phyloP scores from a whole-genome alignment of 2,797 vertebrate genomes.

The Sciurus carolinensis region DNA sequence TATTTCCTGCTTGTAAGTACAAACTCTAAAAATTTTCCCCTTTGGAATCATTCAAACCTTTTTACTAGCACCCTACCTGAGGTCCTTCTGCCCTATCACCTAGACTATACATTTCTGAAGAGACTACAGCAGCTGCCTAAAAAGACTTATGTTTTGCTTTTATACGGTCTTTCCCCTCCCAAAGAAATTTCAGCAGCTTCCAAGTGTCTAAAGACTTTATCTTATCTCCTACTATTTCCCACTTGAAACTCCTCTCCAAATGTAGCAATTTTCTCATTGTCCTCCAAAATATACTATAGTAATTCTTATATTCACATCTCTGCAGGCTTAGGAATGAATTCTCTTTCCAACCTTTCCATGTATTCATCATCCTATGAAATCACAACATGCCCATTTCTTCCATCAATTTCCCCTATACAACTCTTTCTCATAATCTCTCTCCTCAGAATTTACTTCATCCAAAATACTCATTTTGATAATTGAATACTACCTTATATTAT shows the following conservation, averaged over 20 bases:
- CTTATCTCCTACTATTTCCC: background rate
- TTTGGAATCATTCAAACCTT: background rate
- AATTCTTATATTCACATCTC: background rate
- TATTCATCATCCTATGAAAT: background rate
- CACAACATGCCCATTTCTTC: background rate
- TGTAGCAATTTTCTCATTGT: background rate
- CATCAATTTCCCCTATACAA: background rate
- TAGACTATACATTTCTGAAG: background rate
- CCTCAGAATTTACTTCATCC: background rate
- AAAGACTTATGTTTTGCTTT: conserved; percentile 9
- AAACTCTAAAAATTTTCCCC: background rate
- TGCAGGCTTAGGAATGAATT: background rate
- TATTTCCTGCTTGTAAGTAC: background rate
- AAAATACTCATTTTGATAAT: background rate
- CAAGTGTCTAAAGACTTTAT: background rate
- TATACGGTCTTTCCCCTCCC: background rate
- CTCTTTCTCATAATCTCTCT: background rate
- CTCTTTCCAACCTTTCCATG: background rate
- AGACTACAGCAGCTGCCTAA: background rate
- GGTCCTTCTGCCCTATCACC: background rate
- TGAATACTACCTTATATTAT: background rate
- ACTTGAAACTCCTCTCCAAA: conserved; percentile 6
- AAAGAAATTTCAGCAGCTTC: conserved; percentile 3
- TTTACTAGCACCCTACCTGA: background rate
- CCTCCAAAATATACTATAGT: background rate